Evolutionary conservation across 2,888 invertebrate species (phyloP), one percentile per base, ranked within the genome.

Genomic region (Pediacus dermestoides): DNA sequence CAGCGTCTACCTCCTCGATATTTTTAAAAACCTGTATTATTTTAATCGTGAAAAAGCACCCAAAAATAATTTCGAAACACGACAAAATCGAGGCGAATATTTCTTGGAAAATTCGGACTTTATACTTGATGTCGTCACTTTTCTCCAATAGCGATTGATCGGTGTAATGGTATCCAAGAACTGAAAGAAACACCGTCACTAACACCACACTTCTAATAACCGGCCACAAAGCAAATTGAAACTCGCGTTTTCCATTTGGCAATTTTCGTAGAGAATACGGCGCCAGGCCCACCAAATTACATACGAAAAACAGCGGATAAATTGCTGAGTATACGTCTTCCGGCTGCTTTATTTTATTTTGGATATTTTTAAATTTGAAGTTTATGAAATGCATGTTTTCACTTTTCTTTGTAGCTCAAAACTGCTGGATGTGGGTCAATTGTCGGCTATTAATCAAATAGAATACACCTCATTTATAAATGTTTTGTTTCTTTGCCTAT

Each of bases 321-420:
- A 18, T 18, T 18, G 21, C 21, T n/a, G 21, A 18, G n/a, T 18
- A 18, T 7, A 18, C 21, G 21, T 18, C 21, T 18, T 18, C n/a
- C n/a, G 21, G 21, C n/a, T 18, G 21, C 21, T 18, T 6, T 6
- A 18, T 18, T n/a, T 18, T 18, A 6, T 18, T n/a, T 18, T 18
- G n/a, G n/a, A n/a, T n/a, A n/a, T n/a, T n/a, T n/a, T n/a, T n/a
- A n/a, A n/a, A n/a, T n/a, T n/a, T n/a, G n/a, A n/a, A n/a, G n/a
- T n/a, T n/a, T n/a, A n/a, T n/a, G n/a, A n/a, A n/a, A n/a, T n/a
- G n/a, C n/a, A n/a, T n/a, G n/a, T n/a, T n/a, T n/a, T n/a, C n/a
- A n/a, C n/a, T n/a, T n/a, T n/a, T n/a, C n/a, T n/a, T n/a, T n/a
- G n/a, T n/a, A n/a, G n/a, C n/a, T n/a, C n/a, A n/a, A n/a, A n/a